Base-by-base conservation (phyloP, 2,888 invertebrate genomes). In the Lamellibrachia satsuma region DNA sequence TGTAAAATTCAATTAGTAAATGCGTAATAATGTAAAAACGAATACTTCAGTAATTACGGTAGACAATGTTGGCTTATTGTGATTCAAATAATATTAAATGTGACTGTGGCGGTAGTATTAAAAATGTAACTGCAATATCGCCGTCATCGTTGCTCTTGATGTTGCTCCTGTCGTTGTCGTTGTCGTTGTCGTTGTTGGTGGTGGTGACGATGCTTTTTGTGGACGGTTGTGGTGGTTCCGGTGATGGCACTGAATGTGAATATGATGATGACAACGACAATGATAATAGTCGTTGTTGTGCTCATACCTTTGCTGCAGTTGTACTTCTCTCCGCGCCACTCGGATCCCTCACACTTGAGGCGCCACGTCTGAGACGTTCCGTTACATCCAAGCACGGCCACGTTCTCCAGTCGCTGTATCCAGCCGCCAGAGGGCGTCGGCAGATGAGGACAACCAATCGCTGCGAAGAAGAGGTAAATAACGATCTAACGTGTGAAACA, bases 391-490 rank as follows among this genome's bases (percentile, higher is more conserved):
- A 94, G 22, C 52, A 91, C 91, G 52, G 92, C 92, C 52, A 91
- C 90, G 75, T 93, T 52, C 22, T 92, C 94, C 27, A 91, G 52
- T n/a, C 94, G 90, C 91, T 93, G 91, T 51, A 94, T 91, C 94
- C 93, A 93, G 8, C 93, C 92, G n/a, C 92, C 92, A 90, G 91
- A 4, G 3, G 93, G 92, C 15, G 93, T 91, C n/a, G 15, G 52
- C 39, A 93, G 55, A 52, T 94, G 93, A 7, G 93, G 91, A 90
- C 94, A 94, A n/a, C 94, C 94, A 11, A 92, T 60, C 7, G 93
- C 94, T 94, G 93, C 22, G 93, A 92, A 57, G 11, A 90, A 3
- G 15, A 4, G 27, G 2, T n/a, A 52, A 3, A 90, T 22, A 15
- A 4, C 75, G 15, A n/a, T 15, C 22, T 75, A 22, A 75, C 2